These are phyloP conservation scores for Lacanobia oleracea DNA, from an alignment of 2,888 invertebrate genomes.

Conservation along the genomic window DNA sequence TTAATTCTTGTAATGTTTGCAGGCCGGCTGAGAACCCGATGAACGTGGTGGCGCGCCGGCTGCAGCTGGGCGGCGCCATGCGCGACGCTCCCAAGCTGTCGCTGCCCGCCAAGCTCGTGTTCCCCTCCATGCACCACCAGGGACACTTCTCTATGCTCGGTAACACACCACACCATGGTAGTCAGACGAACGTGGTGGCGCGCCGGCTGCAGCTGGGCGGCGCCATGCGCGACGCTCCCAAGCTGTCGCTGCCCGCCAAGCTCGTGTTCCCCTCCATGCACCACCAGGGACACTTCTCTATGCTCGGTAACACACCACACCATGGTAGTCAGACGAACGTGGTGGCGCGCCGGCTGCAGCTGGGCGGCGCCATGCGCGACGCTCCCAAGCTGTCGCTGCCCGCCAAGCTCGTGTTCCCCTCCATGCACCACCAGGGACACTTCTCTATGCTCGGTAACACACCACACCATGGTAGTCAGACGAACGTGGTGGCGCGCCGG, in stretches of 20 bases:
- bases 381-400: conserved; percentile 98
- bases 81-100: conserved; percentile 98
- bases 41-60: conserved; percentile 97
- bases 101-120: conserved; percentile 98
- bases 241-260: conserved; percentile 98
- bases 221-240: conserved; percentile 97
- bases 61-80: conserved; percentile 97
- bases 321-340: conserved; percentile 93
- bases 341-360: conserved; percentile 97
- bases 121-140: conserved; percentile 98
- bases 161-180: conserved; percentile 91
- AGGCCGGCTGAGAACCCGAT: conserved; percentile 98
- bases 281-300: conserved; percentile 98
- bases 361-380: conserved; percentile 97
- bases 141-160: conserved; percentile 98
- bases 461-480: conserved; percentile 91
- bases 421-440: conserved; percentile 98
- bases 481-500: conserved; percentile 97
- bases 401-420: conserved; percentile 99
- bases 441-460: conserved; percentile 95
- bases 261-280: conserved; percentile 99
- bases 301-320: conserved; percentile 92
- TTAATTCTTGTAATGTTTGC: conserved; percentile 12
- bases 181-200: conserved; percentile 90
- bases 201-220: conserved; percentile 97